Conservation (phyloP, 2,797 vertebrate species). For the Mormyrops boulengeri region DNA sequence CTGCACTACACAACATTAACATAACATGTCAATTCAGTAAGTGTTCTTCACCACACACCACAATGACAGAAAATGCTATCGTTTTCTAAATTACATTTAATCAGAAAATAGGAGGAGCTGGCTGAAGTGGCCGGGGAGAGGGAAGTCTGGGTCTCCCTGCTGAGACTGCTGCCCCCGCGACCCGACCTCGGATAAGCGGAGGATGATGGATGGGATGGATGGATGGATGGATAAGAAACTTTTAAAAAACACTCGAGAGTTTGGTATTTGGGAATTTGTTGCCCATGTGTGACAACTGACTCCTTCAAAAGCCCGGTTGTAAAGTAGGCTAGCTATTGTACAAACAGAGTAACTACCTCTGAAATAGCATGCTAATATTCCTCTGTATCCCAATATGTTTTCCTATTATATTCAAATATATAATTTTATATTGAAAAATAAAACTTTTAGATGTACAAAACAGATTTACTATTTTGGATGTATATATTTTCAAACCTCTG, state of each 20-base stretch:
- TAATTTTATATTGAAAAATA: conserved; percentile 49
- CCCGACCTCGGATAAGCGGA: too few relatives aligned
- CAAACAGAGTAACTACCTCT: conserved; percentile 78
- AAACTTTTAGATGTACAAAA: conserved; percentile 62
- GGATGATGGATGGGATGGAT: too few relatives aligned
- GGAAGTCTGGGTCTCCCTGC: too few relatives aligned
- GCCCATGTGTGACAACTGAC: background rate
- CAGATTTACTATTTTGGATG: conserved; percentile 64
- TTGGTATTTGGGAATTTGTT: background rate
- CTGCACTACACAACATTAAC: background rate
- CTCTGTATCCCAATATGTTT: conserved; percentile 57
- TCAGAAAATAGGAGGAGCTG: background rate
- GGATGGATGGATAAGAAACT: too few relatives aligned
- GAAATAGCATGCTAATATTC: conserved; percentile 68
- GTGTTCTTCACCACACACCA: background rate
- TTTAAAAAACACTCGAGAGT: background rate
- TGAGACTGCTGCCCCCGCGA: too few relatives aligned
- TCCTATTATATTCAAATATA: conserved; percentile 57
- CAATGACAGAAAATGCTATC: background rate
- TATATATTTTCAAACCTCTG: conserved; percentile 65
- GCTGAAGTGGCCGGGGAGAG: too few relatives aligned
- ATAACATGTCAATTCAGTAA: background rate
- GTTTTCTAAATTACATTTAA: background rate
- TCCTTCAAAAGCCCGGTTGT: conserved; percentile 28
- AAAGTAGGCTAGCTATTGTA: conserved; percentile 58